Base-by-base conservation (phyloP, 2,888 invertebrate species). In the Cordilura impudica region DNA sequence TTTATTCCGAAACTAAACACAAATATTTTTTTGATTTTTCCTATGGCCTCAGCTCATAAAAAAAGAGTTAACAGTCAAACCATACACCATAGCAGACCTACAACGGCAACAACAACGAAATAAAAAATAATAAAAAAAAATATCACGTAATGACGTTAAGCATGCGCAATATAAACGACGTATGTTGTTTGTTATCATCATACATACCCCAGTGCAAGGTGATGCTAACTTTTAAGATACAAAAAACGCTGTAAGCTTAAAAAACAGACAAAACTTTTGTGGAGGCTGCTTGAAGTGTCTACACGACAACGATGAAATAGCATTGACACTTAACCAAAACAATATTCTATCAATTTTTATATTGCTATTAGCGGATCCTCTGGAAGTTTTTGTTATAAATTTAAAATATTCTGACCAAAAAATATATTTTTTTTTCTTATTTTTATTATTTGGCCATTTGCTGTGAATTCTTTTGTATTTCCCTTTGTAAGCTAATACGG, bases 101-200 rank as follows among this genome's bases (percentile, higher is more conserved):
- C 21, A 53, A 74, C 10, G 65, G 35, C 72, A 66, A 54, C 26
- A 66, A 53, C 21, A 53, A 69, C 60, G 29, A 65, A 53, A 70
- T 12, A 12, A 53, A 67, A 23, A 51, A 16, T 54, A 35, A 67
- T 12, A 54, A 26, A 18, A 29, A 74, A 35, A 8, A 77, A 77
- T 71, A 81, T 83, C 82, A 82, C 78, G 82, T 82, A 83, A 82
- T 82, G 80, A 66, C 69, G 77, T 74, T 81, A 74, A 80, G 74
- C 81, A 81, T 83, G 80, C 82, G 75, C 75, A 70, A 76, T 77
- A 66, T 21, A 29, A 18, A 60, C 60, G 12, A 51, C 26, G 12
- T 19, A 19, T 10, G 43, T 43, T 29, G 12, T 29, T 2, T 43
- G 60, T 21, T 21, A 16, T 14, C 23, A 23, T n/a, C n/a, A n/a